These are phyloP conservation scores for Amazona vittata DNA, from an alignment of 2,113 vertebrate genomes.

Conservation along the genomic window DNA sequence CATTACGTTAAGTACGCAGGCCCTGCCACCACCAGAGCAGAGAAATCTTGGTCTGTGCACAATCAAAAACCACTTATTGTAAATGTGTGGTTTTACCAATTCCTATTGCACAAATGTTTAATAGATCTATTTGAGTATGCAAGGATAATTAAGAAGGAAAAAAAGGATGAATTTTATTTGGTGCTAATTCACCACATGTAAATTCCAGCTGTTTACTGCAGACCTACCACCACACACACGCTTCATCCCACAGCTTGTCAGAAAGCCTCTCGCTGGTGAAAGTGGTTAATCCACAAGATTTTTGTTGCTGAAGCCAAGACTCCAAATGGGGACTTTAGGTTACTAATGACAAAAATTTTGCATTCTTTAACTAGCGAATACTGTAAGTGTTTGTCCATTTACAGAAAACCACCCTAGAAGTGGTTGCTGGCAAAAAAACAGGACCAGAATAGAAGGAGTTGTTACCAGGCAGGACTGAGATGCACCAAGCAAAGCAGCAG, in stretches of 20 bases:
- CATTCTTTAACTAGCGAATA: constrained; percentile 11
- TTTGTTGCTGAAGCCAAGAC: constrained; percentile 38
- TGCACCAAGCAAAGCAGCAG: constrained; percentile 16
- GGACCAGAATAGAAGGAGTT: constrained; percentile 58
- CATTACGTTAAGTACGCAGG: neutral
- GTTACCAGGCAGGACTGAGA: constrained; percentile 61
- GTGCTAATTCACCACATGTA: constrained; percentile 58
- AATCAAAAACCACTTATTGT: neutral
- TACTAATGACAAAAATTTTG: constrained; percentile 50
- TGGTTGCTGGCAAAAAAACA: constrained; percentile 45
- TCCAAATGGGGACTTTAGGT: constrained; percentile 43
- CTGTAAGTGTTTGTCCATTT: constrained; percentile 52
- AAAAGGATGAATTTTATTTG: neutral
- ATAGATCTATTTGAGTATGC: neutral
- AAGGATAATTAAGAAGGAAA: neutral
- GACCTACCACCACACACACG: constrained; percentile 38
- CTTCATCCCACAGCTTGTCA: constrained; percentile 51
- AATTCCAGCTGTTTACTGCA: constrained; percentile 45
- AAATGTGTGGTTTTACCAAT: neutral
- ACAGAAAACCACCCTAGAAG: constrained; percentile 56
- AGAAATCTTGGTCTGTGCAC: neutral
- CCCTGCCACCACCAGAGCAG: neutral
- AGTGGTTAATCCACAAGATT: constrained; percentile 65
- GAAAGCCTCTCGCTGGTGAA: constrained; percentile 49
- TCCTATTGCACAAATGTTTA: neutral